Base-by-base conservation (phyloP, 1,140 invertebrate species). In the Orius laevigatus region DNA sequence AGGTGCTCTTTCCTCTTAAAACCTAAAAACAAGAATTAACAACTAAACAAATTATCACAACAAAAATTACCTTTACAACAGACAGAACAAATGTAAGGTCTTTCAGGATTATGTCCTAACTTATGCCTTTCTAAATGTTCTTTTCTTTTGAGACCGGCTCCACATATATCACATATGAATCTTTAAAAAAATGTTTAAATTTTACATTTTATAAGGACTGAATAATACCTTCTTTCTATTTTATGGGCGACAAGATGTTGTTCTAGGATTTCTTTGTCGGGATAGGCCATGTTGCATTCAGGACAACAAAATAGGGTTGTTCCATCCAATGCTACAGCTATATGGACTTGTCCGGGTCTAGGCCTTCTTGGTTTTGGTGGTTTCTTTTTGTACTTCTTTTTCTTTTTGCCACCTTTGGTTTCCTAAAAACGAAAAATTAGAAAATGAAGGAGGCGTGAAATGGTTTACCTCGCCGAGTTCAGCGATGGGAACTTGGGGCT, bases 1-100 rank as follows among this genome's bases (percentile, higher is more conserved):
- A 88, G 68, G 54, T 86, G 83, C 62, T 88, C 84, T 67, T 85
- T 86, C 41, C 83, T 70, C 58, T 86, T 86, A 63, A 86, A 88
- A 2, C 51, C 51, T 53, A 16, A 6, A 47, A 40, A 32, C 6
- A 43, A 43, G 14, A 38, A 38, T 38, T 4, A 38, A 4, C 11
- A 38, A 38, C 11, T 4, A 38, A 12, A 38, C 36, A 3, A 3
- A 38, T 4, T 42, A 5, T n/a, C 10, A 38, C 3, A 16, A 38
- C 32, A 15, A 40, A 49, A 58, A 12, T 18, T 49, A 53, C 81
- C 82, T 60, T 86, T 86, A 31, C 84, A 68, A 59, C 83, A 88
- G 12, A 85, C 79, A 9, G 79, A 79, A 63, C 84, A 88, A 6
- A 83, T 80, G 60, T 82, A 84, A 34, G 62, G 62, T 35, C 62